These are phyloP conservation scores for Notospermus geniculatus DNA, from an alignment of 1,140 invertebrate genomes.

Conservation along the genomic window DNA sequence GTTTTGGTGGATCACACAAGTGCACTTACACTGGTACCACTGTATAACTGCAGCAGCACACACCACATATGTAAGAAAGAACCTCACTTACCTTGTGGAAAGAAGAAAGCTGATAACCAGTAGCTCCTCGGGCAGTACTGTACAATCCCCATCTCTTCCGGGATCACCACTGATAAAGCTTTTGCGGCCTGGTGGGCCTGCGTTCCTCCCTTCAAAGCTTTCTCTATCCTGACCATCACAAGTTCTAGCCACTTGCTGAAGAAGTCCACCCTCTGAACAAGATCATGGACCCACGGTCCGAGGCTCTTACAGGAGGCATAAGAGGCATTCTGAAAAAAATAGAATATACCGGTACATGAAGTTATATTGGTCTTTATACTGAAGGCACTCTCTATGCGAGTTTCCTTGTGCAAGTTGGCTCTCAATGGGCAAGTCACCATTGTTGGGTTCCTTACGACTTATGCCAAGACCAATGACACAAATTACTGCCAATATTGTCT, in stretches of 20 bases:
- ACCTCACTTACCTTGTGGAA: conserved; percentile 69
- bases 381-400: too few relatives aligned
- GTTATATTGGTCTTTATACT: too few relatives aligned
- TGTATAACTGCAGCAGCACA: too few relatives aligned
- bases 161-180: background rate
- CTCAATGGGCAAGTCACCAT: too few relatives aligned
- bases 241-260: conserved; percentile 45
- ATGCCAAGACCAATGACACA: too few relatives aligned
- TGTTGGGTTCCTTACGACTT: too few relatives aligned
- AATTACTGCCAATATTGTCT: too few relatives aligned
- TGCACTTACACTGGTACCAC: too few relatives aligned
- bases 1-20: too few relatives aligned
- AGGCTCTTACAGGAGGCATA: conserved; percentile 51
- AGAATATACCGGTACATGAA: too few relatives aligned
- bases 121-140: conserved; percentile 36
- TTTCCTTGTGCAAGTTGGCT: too few relatives aligned
- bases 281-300: conserved; percentile 44
- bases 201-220: background rate
- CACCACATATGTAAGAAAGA: too few relatives aligned
- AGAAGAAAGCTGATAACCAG: conserved; percentile 86
- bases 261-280: conserved; percentile 74
- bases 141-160: conserved; percentile 23
- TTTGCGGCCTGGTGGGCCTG: background rate
- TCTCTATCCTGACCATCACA: background rate
- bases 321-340: conserved; percentile 37